phyloP scores from a whole-genome alignment of 2,888 invertebrate genomes.

The Acanthoscelides obtectus region DNA sequence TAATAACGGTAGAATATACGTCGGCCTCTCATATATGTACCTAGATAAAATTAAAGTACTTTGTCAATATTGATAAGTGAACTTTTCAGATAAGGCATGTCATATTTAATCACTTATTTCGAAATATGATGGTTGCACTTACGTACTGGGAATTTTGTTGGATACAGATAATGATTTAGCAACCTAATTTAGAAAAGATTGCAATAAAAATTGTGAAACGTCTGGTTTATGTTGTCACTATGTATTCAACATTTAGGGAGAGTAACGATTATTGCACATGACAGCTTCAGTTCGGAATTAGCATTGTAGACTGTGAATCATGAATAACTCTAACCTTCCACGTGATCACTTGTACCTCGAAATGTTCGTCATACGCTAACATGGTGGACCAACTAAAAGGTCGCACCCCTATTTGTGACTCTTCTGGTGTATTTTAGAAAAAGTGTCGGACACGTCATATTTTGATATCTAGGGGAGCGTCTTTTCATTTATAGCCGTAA shows the following conservation, averaged over 20 bases:
- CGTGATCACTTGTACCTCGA: too few relatives aligned
- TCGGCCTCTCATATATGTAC: slow-evolving; percentile 13
- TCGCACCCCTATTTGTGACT: too few relatives aligned
- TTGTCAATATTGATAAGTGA: slow-evolving; percentile 27
- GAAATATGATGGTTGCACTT: not conserved
- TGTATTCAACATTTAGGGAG: not conserved
- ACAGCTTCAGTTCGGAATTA: not conserved
- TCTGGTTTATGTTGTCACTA: not conserved
- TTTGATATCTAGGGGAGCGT: too few relatives aligned
- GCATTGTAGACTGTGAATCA: not conserved
- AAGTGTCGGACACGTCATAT: too few relatives aligned
- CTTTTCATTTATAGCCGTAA: too few relatives aligned
- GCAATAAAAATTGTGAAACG: not conserved
- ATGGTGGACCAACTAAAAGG: too few relatives aligned
- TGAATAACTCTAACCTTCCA: not conserved
- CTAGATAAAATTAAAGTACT: slow-evolving; percentile 32
- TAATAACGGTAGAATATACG: slow-evolving; percentile 13
- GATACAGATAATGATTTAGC: not conserved
- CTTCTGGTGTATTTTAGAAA: too few relatives aligned
- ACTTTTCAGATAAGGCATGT: slow-evolving; percentile 15
- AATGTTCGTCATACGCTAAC: too few relatives aligned
- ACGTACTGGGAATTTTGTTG: not conserved
- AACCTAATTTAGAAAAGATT: not conserved
- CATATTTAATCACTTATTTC: not conserved
- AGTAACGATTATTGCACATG: not conserved